These are phyloP conservation scores for Xenopus laevis DNA, from an alignment of 2,113 vertebrate species.

Conservation along the genomic window DNA sequence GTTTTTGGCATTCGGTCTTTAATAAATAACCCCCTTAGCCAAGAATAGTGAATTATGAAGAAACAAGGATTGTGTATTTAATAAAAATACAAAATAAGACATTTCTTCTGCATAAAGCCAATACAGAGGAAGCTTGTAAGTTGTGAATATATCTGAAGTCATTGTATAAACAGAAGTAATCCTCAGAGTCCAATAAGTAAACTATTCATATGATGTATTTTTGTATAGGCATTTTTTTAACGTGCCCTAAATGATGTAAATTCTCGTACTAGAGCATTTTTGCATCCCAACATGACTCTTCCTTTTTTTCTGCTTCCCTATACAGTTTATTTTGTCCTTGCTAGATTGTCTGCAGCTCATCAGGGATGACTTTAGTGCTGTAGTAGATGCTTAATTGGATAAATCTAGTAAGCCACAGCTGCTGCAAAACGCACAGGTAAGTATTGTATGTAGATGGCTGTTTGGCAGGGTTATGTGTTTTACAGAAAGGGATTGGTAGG, in stretches of 20 bases:
- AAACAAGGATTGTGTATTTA: too few species aligned
- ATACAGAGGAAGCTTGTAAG: too few species aligned
- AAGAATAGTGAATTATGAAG: too few species aligned
- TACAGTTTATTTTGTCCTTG: slow-evolving; percentile 23
- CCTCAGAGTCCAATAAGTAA: too few species aligned
- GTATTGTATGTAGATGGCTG: slow-evolving; percentile 18
- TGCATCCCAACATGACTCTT: slow-evolving; percentile 17
- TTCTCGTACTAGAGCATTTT: not conserved
- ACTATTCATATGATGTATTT: too few species aligned
- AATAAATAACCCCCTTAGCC: too few species aligned
- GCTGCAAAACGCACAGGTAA: slow-evolving; percentile 6
- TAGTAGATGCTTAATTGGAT: slow-evolving; percentile 23
- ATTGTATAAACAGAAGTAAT: too few species aligned
- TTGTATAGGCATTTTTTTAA: not conserved
- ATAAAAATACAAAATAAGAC: too few species aligned
- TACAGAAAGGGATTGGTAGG: not conserved
- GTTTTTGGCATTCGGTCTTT: too few species aligned
- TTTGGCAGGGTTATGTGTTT: not conserved
- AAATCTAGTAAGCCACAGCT: slow-evolving; percentile 24
- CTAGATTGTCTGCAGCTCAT: slow-evolving; percentile 20
- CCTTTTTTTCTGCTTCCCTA: slow-evolving; percentile 23
- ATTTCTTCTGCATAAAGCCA: too few species aligned
- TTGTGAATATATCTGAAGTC: too few species aligned
- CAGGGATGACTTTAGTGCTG: slow-evolving; percentile 30
- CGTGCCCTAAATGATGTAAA: not conserved